Evolutionary conservation across 1,140 invertebrate genomes (phyloP).

Genomic region (Cheumatopsyche charites): DNA sequence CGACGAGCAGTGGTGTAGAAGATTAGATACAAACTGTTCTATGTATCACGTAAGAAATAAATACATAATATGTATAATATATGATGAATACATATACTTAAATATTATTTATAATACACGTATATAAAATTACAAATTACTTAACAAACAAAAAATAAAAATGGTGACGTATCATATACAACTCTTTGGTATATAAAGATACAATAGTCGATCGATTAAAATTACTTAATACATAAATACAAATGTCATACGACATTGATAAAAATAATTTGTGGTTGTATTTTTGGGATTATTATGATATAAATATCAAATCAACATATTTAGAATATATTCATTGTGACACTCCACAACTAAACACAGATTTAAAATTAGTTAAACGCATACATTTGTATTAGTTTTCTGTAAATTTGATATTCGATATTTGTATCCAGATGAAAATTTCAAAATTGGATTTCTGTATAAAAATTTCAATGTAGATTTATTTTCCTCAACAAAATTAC

Average conservation of each 20-base stretch:
- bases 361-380: neutral
- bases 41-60: neutral
- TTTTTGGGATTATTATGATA: neutral
- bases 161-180: slow-evolving; percentile 44
- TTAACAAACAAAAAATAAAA: slow-evolving; percentile 20
- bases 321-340: neutral
- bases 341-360: no score
- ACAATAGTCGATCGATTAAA: slow-evolving; percentile 1
- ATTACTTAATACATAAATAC: neutral
- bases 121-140: slow-evolving; percentile 29
- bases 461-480: no score
- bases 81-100: slow-evolving; percentile 20
- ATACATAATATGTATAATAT: slow-evolving; percentile 1
- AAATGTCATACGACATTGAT: neutral
- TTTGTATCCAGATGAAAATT: neutral
- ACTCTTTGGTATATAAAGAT: slow-evolving; percentile 47
- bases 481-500: no score
- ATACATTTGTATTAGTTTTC: neutral
- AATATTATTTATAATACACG: slow-evolving; percentile 27
- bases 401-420: neutral
- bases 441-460: no score
- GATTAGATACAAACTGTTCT: neutral
- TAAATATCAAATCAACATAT: neutral
- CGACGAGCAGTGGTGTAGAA: neutral
- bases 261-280: slow-evolving; percentile 29